phyloP scores from a whole-genome alignment of 2,888 invertebrate genomes.

The Lepeophtheirus nordmannii region DNA sequence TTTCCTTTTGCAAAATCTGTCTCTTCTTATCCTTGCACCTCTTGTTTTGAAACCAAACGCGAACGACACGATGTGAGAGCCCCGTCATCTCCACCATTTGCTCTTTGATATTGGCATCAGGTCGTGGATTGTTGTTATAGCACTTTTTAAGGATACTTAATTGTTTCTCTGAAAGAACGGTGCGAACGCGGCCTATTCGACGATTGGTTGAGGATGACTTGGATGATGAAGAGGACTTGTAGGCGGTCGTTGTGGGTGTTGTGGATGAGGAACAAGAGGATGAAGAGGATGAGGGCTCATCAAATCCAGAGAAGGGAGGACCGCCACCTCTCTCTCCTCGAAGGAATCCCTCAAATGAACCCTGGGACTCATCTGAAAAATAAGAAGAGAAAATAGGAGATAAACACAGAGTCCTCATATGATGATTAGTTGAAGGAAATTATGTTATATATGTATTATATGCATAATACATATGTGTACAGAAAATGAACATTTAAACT shows the following conservation, averaged over 20 bases:
- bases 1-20: constrained; percentile 93
- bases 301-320: neutral
- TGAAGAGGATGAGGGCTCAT: neutral
- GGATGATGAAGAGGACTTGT: constrained; percentile 6
- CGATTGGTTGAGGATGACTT: constrained; percentile 7
- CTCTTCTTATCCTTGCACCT: constrained; percentile 95
- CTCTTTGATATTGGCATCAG: constrained; percentile 98
- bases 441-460: too few species aligned
- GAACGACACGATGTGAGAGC: constrained; percentile 89
- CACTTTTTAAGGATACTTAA: constrained; percentile 60
- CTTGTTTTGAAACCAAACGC: constrained; percentile 99
- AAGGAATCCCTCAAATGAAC: neutral
- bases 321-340: neutral
- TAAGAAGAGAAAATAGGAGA: too few species aligned
- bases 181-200: constrained; percentile 53
- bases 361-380: neutral
- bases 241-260: neutral
- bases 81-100: constrained; percentile 98
- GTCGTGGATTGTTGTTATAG: constrained; percentile 69
- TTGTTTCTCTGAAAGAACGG: constrained; percentile 96
- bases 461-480: too few species aligned
- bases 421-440: too few species aligned
- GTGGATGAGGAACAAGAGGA: neutral
- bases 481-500: too few species aligned
- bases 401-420: too few species aligned